These are phyloP conservation scores for Chymomyza fuscimana DNA, from an alignment of 2,888 invertebrate genomes.

Conservation along the genomic window DNA sequence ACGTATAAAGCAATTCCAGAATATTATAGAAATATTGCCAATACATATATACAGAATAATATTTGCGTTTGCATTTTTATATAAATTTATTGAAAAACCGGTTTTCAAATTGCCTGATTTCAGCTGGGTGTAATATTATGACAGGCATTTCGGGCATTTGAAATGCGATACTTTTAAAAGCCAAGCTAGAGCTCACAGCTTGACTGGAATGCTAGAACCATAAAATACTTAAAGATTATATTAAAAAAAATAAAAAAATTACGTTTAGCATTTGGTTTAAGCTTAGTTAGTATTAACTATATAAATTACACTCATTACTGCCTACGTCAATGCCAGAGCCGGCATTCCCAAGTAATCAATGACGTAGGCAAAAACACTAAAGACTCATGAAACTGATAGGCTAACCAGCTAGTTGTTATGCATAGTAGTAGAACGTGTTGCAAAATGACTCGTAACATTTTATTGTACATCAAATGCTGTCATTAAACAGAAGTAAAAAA, in stretches of 20 bases:
- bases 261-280: no score
- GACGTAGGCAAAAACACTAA: not conserved
- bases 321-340: not conserved
- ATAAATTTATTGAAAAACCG: not conserved
- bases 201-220: not conserved
- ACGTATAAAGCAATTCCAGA: constrained; percentile 44
- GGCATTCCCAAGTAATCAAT: not conserved
- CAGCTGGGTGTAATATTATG: not conserved
- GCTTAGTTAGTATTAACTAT: no score
- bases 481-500: not conserved
- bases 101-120: not conserved
- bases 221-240: not conserved
- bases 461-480: not conserved
- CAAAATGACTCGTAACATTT: not conserved
- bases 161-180: not conserved
- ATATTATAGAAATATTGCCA: constrained; percentile 25
- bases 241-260: not conserved
- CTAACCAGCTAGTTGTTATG: not conserved
- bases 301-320: not conserved
- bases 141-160: not conserved
- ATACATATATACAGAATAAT: constrained; percentile 14
- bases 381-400: not conserved
- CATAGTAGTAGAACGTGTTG: not conserved
- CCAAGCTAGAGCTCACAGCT: no score
- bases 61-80: not conserved